Base-by-base conservation (phyloP, 2,888 invertebrate species). In the Anodontia alba region DNA sequence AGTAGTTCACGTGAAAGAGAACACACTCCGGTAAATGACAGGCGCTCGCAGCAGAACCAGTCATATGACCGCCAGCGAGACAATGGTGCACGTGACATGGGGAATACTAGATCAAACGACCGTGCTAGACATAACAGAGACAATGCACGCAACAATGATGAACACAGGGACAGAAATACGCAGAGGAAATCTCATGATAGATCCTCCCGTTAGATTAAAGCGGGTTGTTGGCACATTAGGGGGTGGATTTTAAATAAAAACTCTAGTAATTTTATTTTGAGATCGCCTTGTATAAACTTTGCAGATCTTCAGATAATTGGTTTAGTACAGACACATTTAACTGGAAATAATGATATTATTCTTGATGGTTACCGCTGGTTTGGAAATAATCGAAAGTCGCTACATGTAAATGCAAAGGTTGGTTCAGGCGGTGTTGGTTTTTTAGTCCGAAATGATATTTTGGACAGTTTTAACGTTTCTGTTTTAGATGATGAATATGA, bases 341-440 rank as follows among this genome's bases (percentile, higher is more conserved):
- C 8, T 26, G 62, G 51, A 31, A 66, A 77, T 36, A 29, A 23
- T 49, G 29, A 66, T 33, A 66, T 72, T 20, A 38, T 66, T 38
- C 12, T 77, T n/a, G n/a, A 42, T 46, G 77, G 62, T 36, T 77
- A 49, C 72, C 31, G 12, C 33, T 72, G 71, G 72, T 77, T 77
- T 67, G 77, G 77, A 15, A 71, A 67, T 66, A 72, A 77, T 31
- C 12, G 77, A 66, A 36, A 68, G 46, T n/a, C 43, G 31, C 23
- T 77, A 36, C 77, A 77, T 72, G 72, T 77, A 46, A 77, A 77
- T 67, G 77, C 77, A 17, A 71, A 66, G 36, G 62, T 46, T 23
- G 62, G 78, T 10, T 78, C 74, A n/a, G 78, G 74, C 0, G 73
- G 70, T 20, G 70, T 73, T 12, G 73, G 36, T 0, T 78, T 78